These are phyloP conservation scores for Calypte anna DNA, from an alignment of 2,113 vertebrate genomes.

Conservation along the genomic window DNA sequence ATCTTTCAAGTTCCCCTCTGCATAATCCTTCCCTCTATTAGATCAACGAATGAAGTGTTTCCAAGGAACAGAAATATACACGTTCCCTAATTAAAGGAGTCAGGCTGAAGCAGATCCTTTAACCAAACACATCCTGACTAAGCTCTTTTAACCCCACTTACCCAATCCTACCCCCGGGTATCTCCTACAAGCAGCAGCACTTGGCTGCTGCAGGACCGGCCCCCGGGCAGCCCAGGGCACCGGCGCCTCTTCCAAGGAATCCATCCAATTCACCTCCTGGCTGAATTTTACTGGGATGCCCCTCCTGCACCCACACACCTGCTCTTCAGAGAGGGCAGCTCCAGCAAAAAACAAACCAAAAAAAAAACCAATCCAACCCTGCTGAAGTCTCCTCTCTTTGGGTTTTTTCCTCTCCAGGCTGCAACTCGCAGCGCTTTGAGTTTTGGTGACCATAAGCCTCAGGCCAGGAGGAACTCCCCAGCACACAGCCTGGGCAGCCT, in stretches of 20 bases:
- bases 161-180: background rate
- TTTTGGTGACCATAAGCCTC: background rate
- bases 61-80: slow-evolving; percentile 21
- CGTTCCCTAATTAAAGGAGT: slow-evolving; percentile 52
- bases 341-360: background rate
- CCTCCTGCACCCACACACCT: background rate
- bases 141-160: slow-evolving; percentile 17
- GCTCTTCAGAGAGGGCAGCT: background rate
- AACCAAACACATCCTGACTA: slow-evolving; percentile 40
- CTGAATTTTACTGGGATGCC: background rate
- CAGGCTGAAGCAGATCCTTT: slow-evolving; percentile 50
- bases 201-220: slow-evolving; percentile 23
- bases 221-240: background rate
- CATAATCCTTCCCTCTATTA: slow-evolving; percentile 35
- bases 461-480: background rate
- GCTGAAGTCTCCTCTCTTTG: background rate
- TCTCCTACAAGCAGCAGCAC: background rate
- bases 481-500: background rate
- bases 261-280: background rate
- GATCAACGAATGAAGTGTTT: slow-evolving; percentile 39
- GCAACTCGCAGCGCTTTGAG: background rate
- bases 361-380: accelerated
- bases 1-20: background rate
- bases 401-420: background rate
- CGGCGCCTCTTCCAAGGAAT: background rate